Conservation (phyloP, 2,797 vertebrate genomes). For the Thunnus albacares region DNA sequence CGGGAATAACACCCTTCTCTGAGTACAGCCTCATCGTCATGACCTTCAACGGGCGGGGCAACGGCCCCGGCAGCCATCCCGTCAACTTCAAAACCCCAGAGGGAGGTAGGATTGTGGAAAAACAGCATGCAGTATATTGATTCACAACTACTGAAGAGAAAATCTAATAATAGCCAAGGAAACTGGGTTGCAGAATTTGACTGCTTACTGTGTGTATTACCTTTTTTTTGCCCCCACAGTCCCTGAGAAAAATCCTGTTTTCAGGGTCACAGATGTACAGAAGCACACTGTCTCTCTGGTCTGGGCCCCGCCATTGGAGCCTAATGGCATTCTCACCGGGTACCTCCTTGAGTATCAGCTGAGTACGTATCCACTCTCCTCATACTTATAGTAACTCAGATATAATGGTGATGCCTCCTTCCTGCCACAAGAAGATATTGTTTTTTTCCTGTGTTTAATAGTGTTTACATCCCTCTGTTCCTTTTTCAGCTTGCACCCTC, state of each 20-base stretch:
- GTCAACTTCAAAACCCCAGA: conserved; percentile 94
- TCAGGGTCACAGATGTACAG: conserved; percentile 91
- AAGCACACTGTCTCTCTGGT: conserved; percentile 88
- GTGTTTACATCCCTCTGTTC: conserved; percentile 5
- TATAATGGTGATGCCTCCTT: conserved; percentile 20
- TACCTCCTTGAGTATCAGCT: conserved; percentile 95
- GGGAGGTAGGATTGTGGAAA: conserved; percentile 91
- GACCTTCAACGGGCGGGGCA: conserved; percentile 94
- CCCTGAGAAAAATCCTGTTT: conserved; percentile 90
- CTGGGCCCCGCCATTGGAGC: conserved; percentile 91
- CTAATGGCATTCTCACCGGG: conserved; percentile 92
- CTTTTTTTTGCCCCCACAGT: conserved; percentile 82
- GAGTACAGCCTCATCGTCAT: conserved; percentile 93
- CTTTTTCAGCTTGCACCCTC: background rate
- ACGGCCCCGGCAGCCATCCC: conserved; percentile 92
- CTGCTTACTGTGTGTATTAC: conserved; percentile 60
- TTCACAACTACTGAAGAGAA: conserved; percentile 70
- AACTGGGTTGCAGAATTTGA: conserved; percentile 59
- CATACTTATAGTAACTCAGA: conserved; percentile 12
- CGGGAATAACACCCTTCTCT: conserved; percentile 91
- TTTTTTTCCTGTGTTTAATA: conserved; percentile 39
- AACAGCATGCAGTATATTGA: conserved; percentile 76
- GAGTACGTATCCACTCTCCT: conserved; percentile 86
- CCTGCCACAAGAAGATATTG: conserved; percentile 56
- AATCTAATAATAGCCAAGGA: conserved; percentile 72